A percentile compares a stretch with the other conserved stretches of the same genome.
Conservation (phyloP, 2,888 invertebrate species). For the Drosophila quinaria region DNA sequence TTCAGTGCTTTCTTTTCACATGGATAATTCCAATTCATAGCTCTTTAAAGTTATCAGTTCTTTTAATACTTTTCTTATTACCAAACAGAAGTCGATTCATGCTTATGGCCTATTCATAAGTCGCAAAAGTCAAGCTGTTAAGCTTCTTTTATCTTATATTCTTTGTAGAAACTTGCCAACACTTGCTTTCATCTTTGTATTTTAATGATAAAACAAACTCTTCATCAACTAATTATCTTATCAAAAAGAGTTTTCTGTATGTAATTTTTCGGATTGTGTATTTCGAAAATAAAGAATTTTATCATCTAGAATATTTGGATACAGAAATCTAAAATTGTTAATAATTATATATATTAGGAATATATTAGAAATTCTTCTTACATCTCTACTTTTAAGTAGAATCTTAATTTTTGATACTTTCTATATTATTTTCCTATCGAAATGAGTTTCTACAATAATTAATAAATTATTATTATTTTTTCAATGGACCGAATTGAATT, state of each 20-base stretch:
- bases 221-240: background rate
- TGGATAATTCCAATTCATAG: conserved; percentile 11
- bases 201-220: background rate
- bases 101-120: conserved; percentile 4
- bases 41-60: conserved; percentile 2
- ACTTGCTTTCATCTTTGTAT: background rate
- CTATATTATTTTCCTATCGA: too few relatives aligned
- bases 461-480: too few relatives aligned
- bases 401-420: too few relatives aligned
- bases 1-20: conserved; percentile 11
- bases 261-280: background rate
- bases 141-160: background rate
- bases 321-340: too few relatives aligned
- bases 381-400: too few relatives aligned
- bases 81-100: conserved; percentile 24
- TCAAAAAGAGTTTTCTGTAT: background rate
- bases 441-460: too few relatives aligned
- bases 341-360: too few relatives aligned
- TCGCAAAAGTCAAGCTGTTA: background rate
- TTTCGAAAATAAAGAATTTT: background rate
- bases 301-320: background rate
- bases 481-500: too few relatives aligned
- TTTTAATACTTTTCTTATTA: conserved; percentile 6
- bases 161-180: background rate
- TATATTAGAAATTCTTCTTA: too few relatives aligned